Base-by-base conservation (phyloP, 2,113 vertebrate species). In the Drymodes brunneopygia region DNA sequence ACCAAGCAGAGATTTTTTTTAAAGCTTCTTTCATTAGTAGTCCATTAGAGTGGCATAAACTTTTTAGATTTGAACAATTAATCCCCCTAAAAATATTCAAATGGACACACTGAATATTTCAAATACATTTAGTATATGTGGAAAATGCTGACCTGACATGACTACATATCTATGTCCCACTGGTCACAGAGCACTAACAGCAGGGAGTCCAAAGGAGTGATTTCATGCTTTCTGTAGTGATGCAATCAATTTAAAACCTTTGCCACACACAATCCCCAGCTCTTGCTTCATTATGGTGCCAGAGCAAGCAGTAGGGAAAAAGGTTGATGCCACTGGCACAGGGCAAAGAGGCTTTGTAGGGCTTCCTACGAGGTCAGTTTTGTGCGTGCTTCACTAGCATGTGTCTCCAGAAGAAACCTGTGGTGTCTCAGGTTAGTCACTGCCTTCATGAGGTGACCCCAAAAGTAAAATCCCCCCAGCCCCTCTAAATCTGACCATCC, bases 21-120 rank as follows among this genome's bases (percentile, higher is more conserved):
- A 88, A 94, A 96, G 81, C 93, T 94, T 92, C 47, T 88, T 94
- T 92, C 86, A 95, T 96, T 96, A 96, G 94, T 77, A 94, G 93
- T 80, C 94, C 94, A 96, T 97, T 94, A 96, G 81, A 96, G 51
- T 70, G 75, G 64, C 81, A 96, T 94, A 91, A 95, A 95, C 87
- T 95, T 97, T 91, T 93, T 90, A 92, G 40, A 80, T 77, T 88
- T 86, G 79, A 92, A 92, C 81, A 91, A 94, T 96, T 96, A 95
- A 92, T 94, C 56, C 88, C 60, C 81, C 74, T 80, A 83, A 95
- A 94, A 97, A 94, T 95, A 94, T 96, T 95, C 75, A 92, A 36
- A 90, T 81, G 67, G 92, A 73, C 73, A 60, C 54, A 50, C 10
- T 62, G 82, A 85, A 80, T 94, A 88, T 96, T 95, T 96, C 83